A percentile compares a stretch with the other conserved stretches of the same genome.
Evolutionary conservation across 2,113 vertebrate species (phyloP).

Genomic region (Tonatia bakeri): DNA sequence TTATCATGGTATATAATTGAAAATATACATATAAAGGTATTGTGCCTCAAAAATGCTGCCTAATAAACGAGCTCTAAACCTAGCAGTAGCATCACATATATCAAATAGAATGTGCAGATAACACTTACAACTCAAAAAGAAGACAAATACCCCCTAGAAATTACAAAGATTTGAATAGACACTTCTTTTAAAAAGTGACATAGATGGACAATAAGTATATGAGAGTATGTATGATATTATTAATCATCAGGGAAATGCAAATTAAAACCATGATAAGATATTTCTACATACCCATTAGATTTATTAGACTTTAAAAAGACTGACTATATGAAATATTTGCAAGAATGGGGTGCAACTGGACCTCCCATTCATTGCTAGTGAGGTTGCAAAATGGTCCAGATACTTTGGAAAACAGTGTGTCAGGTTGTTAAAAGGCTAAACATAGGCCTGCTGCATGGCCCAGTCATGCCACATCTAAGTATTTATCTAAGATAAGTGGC

Average conservation of each 20-base stretch:
- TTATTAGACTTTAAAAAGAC: neutral
- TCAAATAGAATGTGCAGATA: neutral
- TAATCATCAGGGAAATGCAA: neutral
- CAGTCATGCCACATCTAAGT: neutral
- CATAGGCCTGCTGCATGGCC: neutral
- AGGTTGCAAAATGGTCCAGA: neutral
- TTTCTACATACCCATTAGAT: neutral
- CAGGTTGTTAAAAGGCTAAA: neutral
- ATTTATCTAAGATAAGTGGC: neutral
- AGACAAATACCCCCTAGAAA: neutral
- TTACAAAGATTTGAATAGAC: neutral
- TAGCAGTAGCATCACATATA: neutral
- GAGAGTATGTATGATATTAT: neutral
- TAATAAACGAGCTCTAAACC: neutral
- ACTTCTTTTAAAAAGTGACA: neutral
- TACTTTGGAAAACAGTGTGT: neutral
- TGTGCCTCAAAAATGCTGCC: neutral
- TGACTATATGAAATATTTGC: neutral
- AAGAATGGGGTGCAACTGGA: neutral
- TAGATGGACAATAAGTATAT: neutral
- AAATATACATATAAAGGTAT: neutral
- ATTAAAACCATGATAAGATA: neutral
- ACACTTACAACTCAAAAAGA: neutral
- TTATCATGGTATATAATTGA: neutral
- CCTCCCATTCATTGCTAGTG: neutral